Evolutionary conservation across 1,140 invertebrate genomes (phyloP).

Genomic region (Drosophila nigrodunni): DNA sequence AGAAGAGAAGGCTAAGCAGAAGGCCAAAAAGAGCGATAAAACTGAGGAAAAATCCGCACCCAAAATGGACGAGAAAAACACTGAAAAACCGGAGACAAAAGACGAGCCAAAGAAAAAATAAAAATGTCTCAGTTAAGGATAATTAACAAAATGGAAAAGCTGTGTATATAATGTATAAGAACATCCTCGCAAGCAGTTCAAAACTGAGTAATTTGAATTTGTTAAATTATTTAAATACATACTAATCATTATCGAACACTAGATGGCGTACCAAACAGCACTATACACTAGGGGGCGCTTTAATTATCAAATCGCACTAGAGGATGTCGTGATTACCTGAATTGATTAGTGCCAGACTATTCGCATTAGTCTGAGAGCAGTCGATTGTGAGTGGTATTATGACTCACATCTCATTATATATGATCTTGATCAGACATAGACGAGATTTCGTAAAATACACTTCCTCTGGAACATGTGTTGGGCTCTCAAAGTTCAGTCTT

Average conservation of each 20-base stretch:
- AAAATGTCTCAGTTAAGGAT: slow-evolving; percentile 1
- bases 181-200: slow-evolving; percentile 45
- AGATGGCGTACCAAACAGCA: neutral
- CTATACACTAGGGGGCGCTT: slow-evolving; percentile 11
- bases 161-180: slow-evolving; percentile 49
- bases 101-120: slow-evolving; percentile 59
- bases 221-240: slow-evolving; percentile 71
- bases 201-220: slow-evolving; percentile 49
- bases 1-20: slow-evolving; percentile 64
- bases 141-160: slow-evolving; percentile 9
- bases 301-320: neutral
- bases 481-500: slow-evolving; percentile 9
- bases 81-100: slow-evolving; percentile 35
- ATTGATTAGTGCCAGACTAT: neutral
- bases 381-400: neutral
- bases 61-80: slow-evolving; percentile 9
- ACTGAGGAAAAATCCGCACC: slow-evolving; percentile 24
- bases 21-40: slow-evolving; percentile 52
- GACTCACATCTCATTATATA: slow-evolving; percentile 11
- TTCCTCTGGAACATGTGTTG: neutral
- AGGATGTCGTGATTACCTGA: neutral
- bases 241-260: slow-evolving; percentile 20
- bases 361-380: neutral
- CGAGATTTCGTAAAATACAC: slow-evolving; percentile 1
- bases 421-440: neutral